Base-by-base conservation (phyloP, 2,888 invertebrate genomes). In the Nipponacmea schrenckii region DNA sequence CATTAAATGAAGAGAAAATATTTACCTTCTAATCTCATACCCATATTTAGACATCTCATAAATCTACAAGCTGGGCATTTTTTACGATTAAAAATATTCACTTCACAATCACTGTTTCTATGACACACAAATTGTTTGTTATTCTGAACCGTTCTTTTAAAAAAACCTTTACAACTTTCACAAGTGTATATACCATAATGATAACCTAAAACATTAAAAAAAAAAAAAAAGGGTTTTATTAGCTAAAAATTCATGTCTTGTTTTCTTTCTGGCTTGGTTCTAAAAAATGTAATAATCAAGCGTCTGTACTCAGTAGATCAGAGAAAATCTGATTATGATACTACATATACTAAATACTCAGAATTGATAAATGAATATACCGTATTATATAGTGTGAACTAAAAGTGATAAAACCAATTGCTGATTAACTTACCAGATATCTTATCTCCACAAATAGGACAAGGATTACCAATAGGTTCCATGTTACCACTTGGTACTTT, bases 161-260 rank as follows among this genome's bases (percentile, higher is more conserved):
- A 98, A 91, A 98, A 98, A 2, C 97, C 97, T 90, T 98, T 98
- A 90, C 98, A 98, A 26, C 96, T 96, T 88, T 98, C 98, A 90
- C 98, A 98, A 15, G 96, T 97, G 91, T 97, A 97, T 83, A 97
- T 97, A 15, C 98, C 98, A 89, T 98, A 98, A 90, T 98, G 98
- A 90, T 97, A 98, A 44, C 98, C 89, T 88, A 81, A 7, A 78
- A 78, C 68, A 65, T n/a, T 56, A 44, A 63, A 31, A 44, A 15
- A 44, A 64, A 62, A 0, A 17, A 15, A 24, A 3, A n/a, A n/a
- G n/a, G n/a, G n/a, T n/a, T n/a, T n/a, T n/a, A n/a, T n/a, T n/a
- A n/a, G n/a, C n/a, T n/a, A n/a, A n/a, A n/a, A n/a, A n/a, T n/a
- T n/a, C n/a, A n/a, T n/a, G n/a, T n/a, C n/a, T n/a, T n/a, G n/a